A percentile compares a stretch with the other conserved stretches of the same genome.
phyloP scores from a whole-genome alignment of 2,797 vertebrate species.

The Acrossocheilus fasciatus region DNA sequence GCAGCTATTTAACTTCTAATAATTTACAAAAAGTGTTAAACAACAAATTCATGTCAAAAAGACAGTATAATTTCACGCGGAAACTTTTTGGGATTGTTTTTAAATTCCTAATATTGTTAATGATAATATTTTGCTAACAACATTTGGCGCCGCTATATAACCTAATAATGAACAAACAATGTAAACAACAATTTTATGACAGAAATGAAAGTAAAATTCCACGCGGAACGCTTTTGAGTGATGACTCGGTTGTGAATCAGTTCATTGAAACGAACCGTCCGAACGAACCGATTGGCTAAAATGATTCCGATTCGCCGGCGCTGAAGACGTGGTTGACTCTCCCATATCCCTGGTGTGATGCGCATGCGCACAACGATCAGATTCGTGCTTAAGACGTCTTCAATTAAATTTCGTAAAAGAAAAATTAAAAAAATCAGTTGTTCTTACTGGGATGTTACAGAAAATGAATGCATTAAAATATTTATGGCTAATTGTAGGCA shows the following conservation, averaged over 20 bases:
- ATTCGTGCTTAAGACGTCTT: neutral
- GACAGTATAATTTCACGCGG: neutral
- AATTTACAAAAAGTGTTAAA: neutral
- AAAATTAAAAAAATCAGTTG: neutral
- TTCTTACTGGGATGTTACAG: neutral
- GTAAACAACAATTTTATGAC: neutral
- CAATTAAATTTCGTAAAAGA: neutral
- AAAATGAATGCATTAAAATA: neutral
- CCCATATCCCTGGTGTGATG: neutral
- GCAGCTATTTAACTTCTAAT: neutral
- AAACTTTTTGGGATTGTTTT: neutral
- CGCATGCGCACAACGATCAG: neutral
- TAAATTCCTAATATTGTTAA: neutral
- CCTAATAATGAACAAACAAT: neutral
- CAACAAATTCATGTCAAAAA: too few relatives aligned
- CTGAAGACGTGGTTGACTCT: constrained; percentile 6
- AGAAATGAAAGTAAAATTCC: neutral
- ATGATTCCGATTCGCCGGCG: neutral
- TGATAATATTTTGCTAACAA: neutral
- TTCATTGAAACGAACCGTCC: neutral
- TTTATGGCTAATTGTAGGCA: neutral
- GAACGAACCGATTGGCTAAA: constrained; percentile 12
- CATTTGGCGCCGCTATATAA: neutral
- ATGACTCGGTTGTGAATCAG: neutral
- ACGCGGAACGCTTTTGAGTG: neutral